A percentile compares a stretch with the other conserved stretches of the same genome.
Evolutionary conservation across 2,888 invertebrate species (phyloP).

Genomic region (Caenorhabditis sp.): DNA sequence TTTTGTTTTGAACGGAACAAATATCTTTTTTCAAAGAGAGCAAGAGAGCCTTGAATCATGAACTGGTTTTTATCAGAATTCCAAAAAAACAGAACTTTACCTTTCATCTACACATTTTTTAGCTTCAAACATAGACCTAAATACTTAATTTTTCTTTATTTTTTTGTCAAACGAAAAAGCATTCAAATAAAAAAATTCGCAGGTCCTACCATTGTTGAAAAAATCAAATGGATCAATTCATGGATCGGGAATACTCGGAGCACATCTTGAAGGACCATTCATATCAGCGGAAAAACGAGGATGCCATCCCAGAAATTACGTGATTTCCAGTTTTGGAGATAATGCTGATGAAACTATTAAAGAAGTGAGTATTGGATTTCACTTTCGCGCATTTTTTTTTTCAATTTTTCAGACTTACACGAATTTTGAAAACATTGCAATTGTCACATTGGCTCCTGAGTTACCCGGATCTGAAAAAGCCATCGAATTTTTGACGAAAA

Average conservation of each 20-base stretch:
- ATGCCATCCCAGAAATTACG: constrained; percentile 85
- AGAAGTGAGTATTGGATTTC: constrained; percentile 9
- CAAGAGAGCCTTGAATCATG: no score
- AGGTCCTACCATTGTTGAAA: constrained; percentile 80
- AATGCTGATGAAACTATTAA: constrained; percentile 38
- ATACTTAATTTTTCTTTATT: no score
- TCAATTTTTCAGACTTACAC: constrained; percentile 79
- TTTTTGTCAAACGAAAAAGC: no score
- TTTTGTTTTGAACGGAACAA: background rate
- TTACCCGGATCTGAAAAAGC: constrained; percentile 74
- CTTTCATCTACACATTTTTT: no score
- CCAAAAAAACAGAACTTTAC: no score
- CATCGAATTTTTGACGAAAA: constrained; percentile 13
- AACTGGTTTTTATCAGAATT: no score
- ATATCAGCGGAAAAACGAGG: constrained; percentile 90
- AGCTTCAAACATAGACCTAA: no score
- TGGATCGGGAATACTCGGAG: constrained; percentile 85
- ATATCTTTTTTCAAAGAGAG: no score
- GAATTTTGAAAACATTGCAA: constrained; percentile 81
- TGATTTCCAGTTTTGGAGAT: constrained; percentile 71
- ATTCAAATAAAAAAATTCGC: no score
- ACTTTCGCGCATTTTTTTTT: background rate
- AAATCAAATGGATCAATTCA: constrained; percentile 78
- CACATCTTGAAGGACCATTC: constrained; percentile 96
- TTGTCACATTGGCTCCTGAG: constrained; percentile 94